Evolutionary conservation across 2,113 vertebrate species (phyloP).

Genomic region (Cryptomyrus ogoouensis): DNA sequence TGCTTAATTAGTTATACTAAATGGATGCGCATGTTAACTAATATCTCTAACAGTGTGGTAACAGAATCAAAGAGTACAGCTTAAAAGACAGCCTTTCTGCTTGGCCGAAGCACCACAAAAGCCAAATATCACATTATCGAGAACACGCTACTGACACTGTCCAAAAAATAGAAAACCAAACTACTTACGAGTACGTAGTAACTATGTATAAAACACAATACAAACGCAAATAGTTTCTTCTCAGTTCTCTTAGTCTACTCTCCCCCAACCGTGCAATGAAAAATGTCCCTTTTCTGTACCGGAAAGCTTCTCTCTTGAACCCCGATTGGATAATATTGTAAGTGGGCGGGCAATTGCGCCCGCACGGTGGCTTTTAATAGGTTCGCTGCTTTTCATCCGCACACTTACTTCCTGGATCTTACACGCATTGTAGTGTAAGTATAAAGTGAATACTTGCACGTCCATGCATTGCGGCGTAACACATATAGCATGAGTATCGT

Average conservation of each 20-base stretch:
- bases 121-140: not conserved
- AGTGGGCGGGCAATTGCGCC: constrained; percentile 23
- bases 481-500: not conserved
- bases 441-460: not conserved
- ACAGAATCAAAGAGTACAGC: not conserved
- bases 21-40: not conserved
- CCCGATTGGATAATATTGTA: constrained; percentile 39
- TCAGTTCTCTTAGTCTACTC: constrained; percentile 20
- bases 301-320: constrained; percentile 58
- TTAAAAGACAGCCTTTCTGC: not conserved
- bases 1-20: not conserved
- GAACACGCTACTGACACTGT: not conserved
- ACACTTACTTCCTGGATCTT: constrained; percentile 16
- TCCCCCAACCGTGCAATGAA: constrained; percentile 53
- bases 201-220: not conserved
- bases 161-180: not conserved
- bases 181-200: not conserved
- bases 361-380: constrained; percentile 25
- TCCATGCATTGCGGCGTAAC: not conserved
- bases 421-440: not conserved
- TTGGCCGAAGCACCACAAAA: not conserved
- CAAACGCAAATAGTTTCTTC: not conserved
- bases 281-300: constrained; percentile 50
- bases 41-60: not conserved
- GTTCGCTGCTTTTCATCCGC: constrained; percentile 9